A percentile compares a stretch with the other conserved stretches of the same genome.
Evolutionary conservation across 2,888 invertebrate genomes (phyloP).

Genomic region (Lasioglossum zephyrum): DNA sequence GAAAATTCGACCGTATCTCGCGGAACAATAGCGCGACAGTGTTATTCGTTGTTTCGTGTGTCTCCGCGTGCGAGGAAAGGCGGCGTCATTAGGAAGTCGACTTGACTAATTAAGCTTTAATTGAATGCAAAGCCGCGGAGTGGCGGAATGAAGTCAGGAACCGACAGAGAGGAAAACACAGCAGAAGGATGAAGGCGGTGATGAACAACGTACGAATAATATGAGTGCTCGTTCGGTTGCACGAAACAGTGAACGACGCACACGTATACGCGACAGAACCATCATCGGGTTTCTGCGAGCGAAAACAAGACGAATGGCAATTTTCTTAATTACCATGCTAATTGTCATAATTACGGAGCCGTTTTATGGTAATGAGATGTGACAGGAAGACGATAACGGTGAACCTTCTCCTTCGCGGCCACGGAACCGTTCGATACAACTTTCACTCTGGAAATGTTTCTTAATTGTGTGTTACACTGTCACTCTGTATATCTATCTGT

Average conservation of each 20-base stretch:
- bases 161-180: background rate
- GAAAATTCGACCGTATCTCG: conserved; percentile 10
- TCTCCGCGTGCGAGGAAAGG: conserved; percentile 53
- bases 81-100: conserved; percentile 65
- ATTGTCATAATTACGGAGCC: conserved; percentile 77
- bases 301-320: conserved; percentile 72
- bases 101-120: conserved; percentile 74
- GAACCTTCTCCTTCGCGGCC: conserved; percentile 20
- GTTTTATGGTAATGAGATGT: conserved; percentile 81
- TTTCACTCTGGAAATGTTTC: background rate
- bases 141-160: conserved; percentile 22
- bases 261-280: background rate
- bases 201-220: conserved; percentile 16
- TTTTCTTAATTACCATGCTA: conserved; percentile 80
- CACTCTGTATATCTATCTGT: no score
- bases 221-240: conserved; percentile 19
- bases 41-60: conserved; percentile 21
- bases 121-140: conserved; percentile 72
- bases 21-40: conserved; percentile 37
- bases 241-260: background rate
- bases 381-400: conserved; percentile 76
- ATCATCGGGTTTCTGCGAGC: conserved; percentile 14
- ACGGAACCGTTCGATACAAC: conserved; percentile 20
- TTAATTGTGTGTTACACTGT: no score
- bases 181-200: conserved; percentile 13